Base-by-base conservation (phyloP, 1,140 invertebrate genomes). In the Plodia interpunctella region DNA sequence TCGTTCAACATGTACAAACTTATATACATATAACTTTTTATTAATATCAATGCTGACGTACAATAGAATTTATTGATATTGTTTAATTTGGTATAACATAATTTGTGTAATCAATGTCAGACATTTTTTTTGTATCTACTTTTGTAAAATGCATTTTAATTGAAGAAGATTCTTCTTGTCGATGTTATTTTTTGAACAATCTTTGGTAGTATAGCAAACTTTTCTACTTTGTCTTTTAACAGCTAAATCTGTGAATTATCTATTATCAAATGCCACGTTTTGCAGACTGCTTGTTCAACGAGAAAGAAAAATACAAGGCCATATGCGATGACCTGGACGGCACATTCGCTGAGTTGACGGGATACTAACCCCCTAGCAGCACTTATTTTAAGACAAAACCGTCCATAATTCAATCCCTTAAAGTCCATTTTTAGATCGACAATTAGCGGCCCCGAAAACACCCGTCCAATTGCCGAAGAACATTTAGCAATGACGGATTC, bases 271-370 rank as follows among this genome's bases (percentile, higher is more conserved):
- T 82, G 75, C 80, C 77, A 65, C 76, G 68, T 81, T 86, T 89
- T 89, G 18, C 85, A 89, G 87, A 89, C 85, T 64, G 76, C 66
- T 85, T 89, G 76, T 95, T 97, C 91, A 93, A 94, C 91, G 96
- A 98, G 93, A 97, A 97, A 93, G 96, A 98, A 92, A 97, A 97
- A 93, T 97, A 97, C 93, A 97, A 97, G 93, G 94, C 95, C 90
- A 95, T 99, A 91, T 95, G 96, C 91, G 97, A 98, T 90, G 98
- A 99, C 92, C 96, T 99, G 94, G 98, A 99, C 91, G 95, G 96
- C 90, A 99, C 98, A 83, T 97, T 99, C 91, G 94, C 95, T 87
- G 95, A 96, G 92, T 92, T 95, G 91, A 94, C 94, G 84, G 94
- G 93, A 93, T 95, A 95, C 92, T 95, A 95, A 94, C 92, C 78